Conservation (phyloP, 2,888 invertebrate species). For the Lucinisca nassula region DNA sequence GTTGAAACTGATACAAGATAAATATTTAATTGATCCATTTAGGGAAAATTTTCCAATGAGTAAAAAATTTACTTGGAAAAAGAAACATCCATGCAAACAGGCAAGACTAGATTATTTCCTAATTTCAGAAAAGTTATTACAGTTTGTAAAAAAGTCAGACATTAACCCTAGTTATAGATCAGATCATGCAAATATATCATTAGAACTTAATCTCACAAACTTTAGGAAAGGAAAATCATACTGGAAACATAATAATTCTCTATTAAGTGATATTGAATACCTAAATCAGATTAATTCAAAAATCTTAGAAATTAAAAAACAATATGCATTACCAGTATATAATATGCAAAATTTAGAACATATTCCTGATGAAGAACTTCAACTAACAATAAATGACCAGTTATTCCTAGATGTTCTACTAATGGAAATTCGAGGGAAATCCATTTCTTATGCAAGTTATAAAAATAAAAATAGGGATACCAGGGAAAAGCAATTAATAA, state of each 20-base stretch:
- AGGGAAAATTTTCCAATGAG: neutral
- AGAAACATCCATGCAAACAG: neutral
- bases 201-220: neutral
- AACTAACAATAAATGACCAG: slow-evolving; percentile 21
- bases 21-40: neutral
- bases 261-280: slow-evolving; percentile 4
- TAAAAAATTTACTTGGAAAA: neutral
- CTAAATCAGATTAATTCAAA: neutral
- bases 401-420: slow-evolving; percentile 23
- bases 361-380: slow-evolving; percentile 10
- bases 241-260: neutral
- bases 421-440: slow-evolving; percentile 23
- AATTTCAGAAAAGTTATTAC: neutral
- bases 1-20: neutral
- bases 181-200: neutral
- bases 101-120: neutral
- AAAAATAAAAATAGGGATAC: slow-evolving; percentile 4
- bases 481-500: neutral
- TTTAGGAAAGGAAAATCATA: neutral
- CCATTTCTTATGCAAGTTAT: slow-evolving; percentile 21
- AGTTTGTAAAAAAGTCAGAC: neutral
- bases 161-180: neutral
- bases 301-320: slow-evolving; percentile 14
- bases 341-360: neutral
- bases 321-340: slow-evolving; percentile 8